phyloP scores from a whole-genome alignment of 1,140 invertebrate genomes.

The Batillaria attramentaria region DNA sequence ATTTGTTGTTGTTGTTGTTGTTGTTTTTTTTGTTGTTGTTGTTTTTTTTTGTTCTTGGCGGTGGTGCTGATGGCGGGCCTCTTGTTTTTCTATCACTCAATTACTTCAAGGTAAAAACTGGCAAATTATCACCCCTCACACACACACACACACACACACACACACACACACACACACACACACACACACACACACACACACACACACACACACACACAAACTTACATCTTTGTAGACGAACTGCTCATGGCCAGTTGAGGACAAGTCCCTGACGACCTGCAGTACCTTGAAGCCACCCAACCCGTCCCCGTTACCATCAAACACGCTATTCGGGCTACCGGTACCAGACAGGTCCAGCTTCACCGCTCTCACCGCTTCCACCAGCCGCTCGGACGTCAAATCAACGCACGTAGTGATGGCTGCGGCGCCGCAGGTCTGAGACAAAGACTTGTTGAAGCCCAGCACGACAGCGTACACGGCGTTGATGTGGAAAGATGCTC shows the following conservation, averaged over 20 bases:
- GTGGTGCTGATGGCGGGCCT: background rate
- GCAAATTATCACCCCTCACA: background rate
- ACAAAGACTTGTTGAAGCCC: constrained; percentile 11
- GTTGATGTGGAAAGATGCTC: constrained; percentile 18
- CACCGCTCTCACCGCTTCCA: constrained; percentile 8
- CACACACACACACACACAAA: background rate
- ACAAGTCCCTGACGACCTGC: background rate
- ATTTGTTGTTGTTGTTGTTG: too few relatives aligned
- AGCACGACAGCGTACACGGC: background rate
- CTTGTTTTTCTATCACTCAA: too few relatives aligned
- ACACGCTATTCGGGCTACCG: background rate
- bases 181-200: background rate
- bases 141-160: background rate
- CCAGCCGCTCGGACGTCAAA: background rate
- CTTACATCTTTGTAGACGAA: background rate
- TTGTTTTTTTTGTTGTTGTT: too few relatives aligned
- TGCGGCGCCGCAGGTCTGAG: background rate
- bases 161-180: background rate
- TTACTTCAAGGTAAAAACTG: background rate
- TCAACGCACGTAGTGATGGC: background rate
- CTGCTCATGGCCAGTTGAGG: background rate
- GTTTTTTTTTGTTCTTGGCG: background rate
- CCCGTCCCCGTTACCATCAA: constrained; percentile 29
- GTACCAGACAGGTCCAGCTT: constrained; percentile 21
- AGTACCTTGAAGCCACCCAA: constrained; percentile 24